Base-by-base conservation (phyloP, 2,797 vertebrate species). In the Gymnothorax reevesii region DNA sequence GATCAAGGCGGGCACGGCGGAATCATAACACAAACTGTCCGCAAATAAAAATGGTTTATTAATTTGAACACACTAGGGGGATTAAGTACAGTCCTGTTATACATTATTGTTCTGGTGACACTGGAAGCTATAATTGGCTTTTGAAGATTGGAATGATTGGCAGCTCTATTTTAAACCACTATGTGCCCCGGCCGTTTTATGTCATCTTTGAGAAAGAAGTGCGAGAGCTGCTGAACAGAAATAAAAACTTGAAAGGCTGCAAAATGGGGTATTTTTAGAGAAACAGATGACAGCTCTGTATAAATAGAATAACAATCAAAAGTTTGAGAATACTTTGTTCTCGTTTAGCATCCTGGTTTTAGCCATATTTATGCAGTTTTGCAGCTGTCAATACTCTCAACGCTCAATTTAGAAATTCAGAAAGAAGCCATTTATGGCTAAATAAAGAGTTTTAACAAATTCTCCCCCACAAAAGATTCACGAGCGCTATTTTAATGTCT, bases 151-250 rank as follows among this genome's bases (percentile, higher is more conserved):
- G 10, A 1, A 5, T 4, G 12, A 12, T 77, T 77, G 73, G 52
- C 73, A 77, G 33, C 49, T 77, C 42, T 52, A 77, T 77, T 77
- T 77, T 64, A 52, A 20, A 55, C 77, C 52, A 80, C 52, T n/a
- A 10, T 80, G 54, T 7, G n/a, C 49, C 22, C n/a, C 2, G 54
- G 8, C 49, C 7, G 55, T 54, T 80, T 54, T 54, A n/a, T 80
- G 20, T 80, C 55, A 22, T 80, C 77, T 55, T 80, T 10, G 9
- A 54, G 55, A 80, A 7, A 17, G 13, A 49, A 42, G 33, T 0
- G 20, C 15, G 7, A 33, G 33, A 79, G 42, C 75, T 79, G 75
- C 7, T 52, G 54, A 52, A 52, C 52, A 55, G 15, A 17, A 79
- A 52, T 80, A 54, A 79, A 79, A 52, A 17, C 49, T 8, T 80